Evolutionary conservation across 2,113 vertebrate species (phyloP).

Genomic region (Eudyptes chrysolophus): DNA sequence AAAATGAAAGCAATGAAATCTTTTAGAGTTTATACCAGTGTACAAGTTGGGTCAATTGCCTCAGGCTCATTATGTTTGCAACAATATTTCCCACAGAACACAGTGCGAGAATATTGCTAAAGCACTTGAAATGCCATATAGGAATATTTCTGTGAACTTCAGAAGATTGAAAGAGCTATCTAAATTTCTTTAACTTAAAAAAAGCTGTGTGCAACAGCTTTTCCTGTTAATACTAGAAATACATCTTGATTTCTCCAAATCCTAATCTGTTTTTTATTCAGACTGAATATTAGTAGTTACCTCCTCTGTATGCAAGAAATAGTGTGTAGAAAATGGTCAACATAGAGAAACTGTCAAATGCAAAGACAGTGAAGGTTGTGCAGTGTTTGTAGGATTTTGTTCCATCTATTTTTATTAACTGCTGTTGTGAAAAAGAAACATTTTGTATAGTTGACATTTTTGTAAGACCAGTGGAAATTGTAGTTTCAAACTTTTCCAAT

Average conservation of each 20-base stretch:
- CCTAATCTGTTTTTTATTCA: background rate
- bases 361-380: background rate
- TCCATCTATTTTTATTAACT: background rate
- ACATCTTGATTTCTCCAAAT: background rate
- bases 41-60: background rate
- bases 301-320: background rate
- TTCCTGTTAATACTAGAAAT: background rate
- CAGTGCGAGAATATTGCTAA: background rate
- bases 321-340: background rate
- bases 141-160: background rate
- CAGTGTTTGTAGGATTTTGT: background rate
- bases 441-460: background rate
- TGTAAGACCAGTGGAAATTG: background rate
- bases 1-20: background rate
- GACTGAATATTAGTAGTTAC: background rate
- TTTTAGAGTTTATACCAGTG: background rate
- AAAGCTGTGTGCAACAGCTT: background rate
- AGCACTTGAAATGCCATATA: background rate
- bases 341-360: background rate
- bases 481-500: background rate
- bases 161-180: background rate
- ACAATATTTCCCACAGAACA: background rate
- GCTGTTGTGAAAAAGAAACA: rapidly evolving
- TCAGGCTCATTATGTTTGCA: background rate
- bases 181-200: background rate